Base-by-base conservation (phyloP, 2,888 invertebrate genomes). In the Drosophila nr. medialis region DNA sequence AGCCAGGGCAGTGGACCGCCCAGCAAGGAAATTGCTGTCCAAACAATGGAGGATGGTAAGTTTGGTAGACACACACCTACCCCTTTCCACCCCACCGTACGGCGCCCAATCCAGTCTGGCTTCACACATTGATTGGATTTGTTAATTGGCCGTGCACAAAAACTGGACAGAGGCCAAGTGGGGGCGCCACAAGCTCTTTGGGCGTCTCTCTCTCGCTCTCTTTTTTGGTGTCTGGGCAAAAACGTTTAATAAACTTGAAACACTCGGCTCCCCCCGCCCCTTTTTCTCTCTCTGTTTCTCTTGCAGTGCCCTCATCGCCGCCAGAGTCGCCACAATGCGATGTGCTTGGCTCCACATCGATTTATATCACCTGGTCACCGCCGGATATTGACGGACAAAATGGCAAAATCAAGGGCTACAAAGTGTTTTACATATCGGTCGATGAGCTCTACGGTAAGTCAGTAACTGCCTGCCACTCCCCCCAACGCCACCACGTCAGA, bases 1-100 rank as follows among this genome's bases (percentile, higher is more conserved):
- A 97, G 96, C 89, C 94, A 97, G 87, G 97, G 97, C 30, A 96
- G 97, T 53, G 97, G 97, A 0, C 97, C 97, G 2, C 95, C 96
- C 15, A 97, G 96, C 48, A 96, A 96, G 67, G 96, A 97, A 42
- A 95, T 96, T 54, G 95, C 96, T 56, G 95, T 96, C 7, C 95
- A 96, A 84, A 97, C 97, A 63, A 94, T 96, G 93, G 97, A 97
- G 94, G 97, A 97, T 93, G 96, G 96, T 96, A 92, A 94, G 94
- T 87, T 60, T 6, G 29, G 29, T n/a, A n/a, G 8, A 7, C 18
- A 13, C 24, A n/a, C 21, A 32, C 30, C 10, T n/a, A n/a, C 18
- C 21, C 1, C 40, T 4, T 21, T 36, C 1, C 7, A 45, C 15
- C 4, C 7, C 45, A 1, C 15, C 7, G 2, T 38, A 4, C 4